A percentile compares a stretch with the other conserved stretches of the same genome.
These are phyloP conservation scores for Acrobasis consociella DNA, from an alignment of 2,888 invertebrate genomes.

Conservation along the genomic window DNA sequence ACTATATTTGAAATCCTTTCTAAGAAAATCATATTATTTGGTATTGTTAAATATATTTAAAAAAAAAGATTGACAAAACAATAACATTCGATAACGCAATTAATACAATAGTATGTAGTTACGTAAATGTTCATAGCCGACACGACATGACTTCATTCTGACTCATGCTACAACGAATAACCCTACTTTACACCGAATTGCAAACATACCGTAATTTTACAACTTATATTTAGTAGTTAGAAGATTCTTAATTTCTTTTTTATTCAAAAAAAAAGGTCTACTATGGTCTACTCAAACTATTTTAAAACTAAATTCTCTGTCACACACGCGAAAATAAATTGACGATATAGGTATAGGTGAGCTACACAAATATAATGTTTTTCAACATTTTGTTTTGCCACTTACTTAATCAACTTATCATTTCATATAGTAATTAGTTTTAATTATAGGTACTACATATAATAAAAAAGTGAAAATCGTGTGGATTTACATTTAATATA, in stretches of 20 bases:
- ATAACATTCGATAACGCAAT: conserved; percentile 45
- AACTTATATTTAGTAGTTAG: conserved; percentile 35
- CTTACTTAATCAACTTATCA: no score
- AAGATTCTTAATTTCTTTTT: neutral
- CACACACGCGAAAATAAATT: no score
- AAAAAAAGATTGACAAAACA: conserved; percentile 39
- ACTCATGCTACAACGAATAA: conserved; percentile 55
- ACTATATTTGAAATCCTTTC: neutral
- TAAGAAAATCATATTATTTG: neutral
- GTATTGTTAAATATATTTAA: neutral
- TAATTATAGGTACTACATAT: no score
- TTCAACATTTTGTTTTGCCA: no score
- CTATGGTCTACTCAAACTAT: no score
- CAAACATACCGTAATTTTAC: conserved; percentile 44
- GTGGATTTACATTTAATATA: no score
- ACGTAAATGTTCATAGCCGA: conserved; percentile 43
- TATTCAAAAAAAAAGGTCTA: no score
- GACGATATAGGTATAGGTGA: no score
- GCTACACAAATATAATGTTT: no score
- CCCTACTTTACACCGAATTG: conserved; percentile 38
- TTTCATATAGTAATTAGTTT: no score
- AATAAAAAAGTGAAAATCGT: no score
- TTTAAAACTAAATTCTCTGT: no score
- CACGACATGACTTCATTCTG: conserved; percentile 54
- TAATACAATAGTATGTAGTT: conserved; percentile 44